These are phyloP conservation scores for Napeogenes sylphis DNA, from an alignment of 2,888 invertebrate species.

Conservation along the genomic window DNA sequence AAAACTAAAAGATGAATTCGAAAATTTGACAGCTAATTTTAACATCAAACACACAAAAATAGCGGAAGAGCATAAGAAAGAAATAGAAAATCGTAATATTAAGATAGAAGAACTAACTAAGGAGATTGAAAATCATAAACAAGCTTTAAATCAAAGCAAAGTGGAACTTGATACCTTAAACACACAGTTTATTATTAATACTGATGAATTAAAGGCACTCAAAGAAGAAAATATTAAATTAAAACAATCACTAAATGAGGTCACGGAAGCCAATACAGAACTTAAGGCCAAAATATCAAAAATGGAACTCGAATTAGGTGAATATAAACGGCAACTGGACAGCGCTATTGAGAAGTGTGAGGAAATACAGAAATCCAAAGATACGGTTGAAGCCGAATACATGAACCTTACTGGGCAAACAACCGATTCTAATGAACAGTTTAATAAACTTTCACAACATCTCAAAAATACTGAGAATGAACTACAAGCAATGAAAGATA, in stretches of 20 bases:
- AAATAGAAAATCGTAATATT: conserved; percentile 69
- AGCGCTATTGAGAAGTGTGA: conserved; percentile 76
- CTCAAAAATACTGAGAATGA: conserved; percentile 78
- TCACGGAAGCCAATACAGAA: conserved; percentile 57
- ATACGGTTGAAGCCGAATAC: conserved; percentile 78
- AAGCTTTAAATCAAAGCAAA: conserved; percentile 66
- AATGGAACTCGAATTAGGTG: conserved; percentile 76
- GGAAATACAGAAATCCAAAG: conserved; percentile 76
- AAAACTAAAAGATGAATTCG: conserved; percentile 71
- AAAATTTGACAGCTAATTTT: conserved; percentile 66
- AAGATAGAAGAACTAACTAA: conserved; percentile 71
- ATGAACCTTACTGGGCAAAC: conserved; percentile 77
- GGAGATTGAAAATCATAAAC: conserved; percentile 69
- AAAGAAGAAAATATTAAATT: conserved; percentile 67
- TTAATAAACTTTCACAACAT: conserved; percentile 74
- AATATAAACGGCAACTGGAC: conserved; percentile 76
- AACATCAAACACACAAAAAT: conserved; percentile 73
- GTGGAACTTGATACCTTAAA: conserved; percentile 68
- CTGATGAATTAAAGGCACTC: conserved; percentile 61
- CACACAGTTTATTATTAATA: conserved; percentile 65
- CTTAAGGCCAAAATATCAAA: conserved; percentile 61
- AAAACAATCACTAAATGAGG: conserved; percentile 61
- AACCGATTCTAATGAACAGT: conserved; percentile 78
- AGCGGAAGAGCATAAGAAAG: conserved; percentile 71
- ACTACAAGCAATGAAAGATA: conserved; percentile 71